These are phyloP conservation scores for Scaptomyza caliginosa DNA, from an alignment of 2,888 invertebrate species.

Conservation along the genomic window DNA sequence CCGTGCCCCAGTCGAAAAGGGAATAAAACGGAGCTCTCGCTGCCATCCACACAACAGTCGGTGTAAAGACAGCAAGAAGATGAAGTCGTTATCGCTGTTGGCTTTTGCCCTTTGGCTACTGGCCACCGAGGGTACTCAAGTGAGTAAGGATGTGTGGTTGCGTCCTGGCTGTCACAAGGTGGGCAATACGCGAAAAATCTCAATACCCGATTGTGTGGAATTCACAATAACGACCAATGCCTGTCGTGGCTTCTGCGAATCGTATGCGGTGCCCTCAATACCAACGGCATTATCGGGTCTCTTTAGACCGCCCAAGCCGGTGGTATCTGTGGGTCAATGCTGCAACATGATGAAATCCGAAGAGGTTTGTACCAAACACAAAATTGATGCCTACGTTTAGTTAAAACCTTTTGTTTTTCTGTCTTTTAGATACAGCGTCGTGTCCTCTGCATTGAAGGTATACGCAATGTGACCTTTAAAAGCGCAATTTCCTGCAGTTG, in stretches of 20 bases:
- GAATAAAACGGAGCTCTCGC: constrained; percentile 32
- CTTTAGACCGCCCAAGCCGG: constrained; percentile 86
- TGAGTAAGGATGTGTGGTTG: constrained; percentile 86
- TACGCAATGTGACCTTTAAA: constrained; percentile 91
- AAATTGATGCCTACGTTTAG: background rate
- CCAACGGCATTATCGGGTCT: constrained; percentile 62
- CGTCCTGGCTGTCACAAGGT: constrained; percentile 92
- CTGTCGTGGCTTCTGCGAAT: constrained; percentile 94
- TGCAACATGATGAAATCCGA: constrained; percentile 96
- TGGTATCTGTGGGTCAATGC: constrained; percentile 93
- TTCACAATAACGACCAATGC: constrained; percentile 94
- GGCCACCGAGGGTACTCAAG: constrained; percentile 21
- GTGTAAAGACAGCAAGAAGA: constrained; percentile 24
- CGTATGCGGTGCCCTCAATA: constrained; percentile 92
- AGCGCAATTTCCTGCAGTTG: constrained; percentile 93
- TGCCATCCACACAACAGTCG: constrained; percentile 16
- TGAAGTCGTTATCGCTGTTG: constrained; percentile 44
- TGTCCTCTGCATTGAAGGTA: constrained; percentile 91
- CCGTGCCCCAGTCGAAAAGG: background rate
- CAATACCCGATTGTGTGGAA: constrained; percentile 93
- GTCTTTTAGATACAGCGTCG: constrained; percentile 89
- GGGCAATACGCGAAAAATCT: constrained; percentile 91
- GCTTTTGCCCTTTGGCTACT: constrained; percentile 46
- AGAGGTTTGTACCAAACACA: constrained; percentile 86
- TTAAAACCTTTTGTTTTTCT: background rate